Evolutionary conservation across 2,888 invertebrate species (phyloP).

Genomic region (Alitta virens): DNA sequence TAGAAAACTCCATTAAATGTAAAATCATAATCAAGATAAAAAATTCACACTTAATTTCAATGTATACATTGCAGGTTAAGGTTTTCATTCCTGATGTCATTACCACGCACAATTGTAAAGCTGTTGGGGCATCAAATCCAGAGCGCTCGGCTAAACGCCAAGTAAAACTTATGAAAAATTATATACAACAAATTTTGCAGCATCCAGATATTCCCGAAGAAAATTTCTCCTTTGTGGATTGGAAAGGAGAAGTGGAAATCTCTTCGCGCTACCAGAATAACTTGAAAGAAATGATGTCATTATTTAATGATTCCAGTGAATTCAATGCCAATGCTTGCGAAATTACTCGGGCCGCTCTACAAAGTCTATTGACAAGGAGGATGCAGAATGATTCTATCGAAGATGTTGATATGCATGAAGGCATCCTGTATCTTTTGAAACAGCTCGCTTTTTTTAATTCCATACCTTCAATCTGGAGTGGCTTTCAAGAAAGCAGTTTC

Average conservation of each 20-base stretch:
- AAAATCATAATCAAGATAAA: too few relatives aligned
- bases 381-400: neutral
- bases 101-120: neutral
- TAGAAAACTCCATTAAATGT: too few relatives aligned
- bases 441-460: conserved; percentile 1
- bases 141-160: neutral
- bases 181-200: neutral
- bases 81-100: conserved; percentile 2
- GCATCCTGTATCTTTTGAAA: neutral
- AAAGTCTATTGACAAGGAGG: neutral
- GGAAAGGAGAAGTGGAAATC: conserved; percentile 2
- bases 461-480: neutral
- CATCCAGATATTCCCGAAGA: neutral
- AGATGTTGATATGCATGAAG: conserved; percentile 3
- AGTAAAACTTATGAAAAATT: neutral
- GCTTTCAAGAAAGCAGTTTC: neutral
- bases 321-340: neutral
- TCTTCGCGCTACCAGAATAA: neutral
- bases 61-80: neutral
- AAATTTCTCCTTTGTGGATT: conserved; percentile 1
- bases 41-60: too few relatives aligned
- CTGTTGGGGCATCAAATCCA: neutral
- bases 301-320: neutral
- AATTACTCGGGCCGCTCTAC: neutral
- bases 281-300: neutral